These are phyloP conservation scores for Epizoanthus ramosus DNA, from an alignment of 92 coral and sea anemone species.

Conservation along the genomic window DNA sequence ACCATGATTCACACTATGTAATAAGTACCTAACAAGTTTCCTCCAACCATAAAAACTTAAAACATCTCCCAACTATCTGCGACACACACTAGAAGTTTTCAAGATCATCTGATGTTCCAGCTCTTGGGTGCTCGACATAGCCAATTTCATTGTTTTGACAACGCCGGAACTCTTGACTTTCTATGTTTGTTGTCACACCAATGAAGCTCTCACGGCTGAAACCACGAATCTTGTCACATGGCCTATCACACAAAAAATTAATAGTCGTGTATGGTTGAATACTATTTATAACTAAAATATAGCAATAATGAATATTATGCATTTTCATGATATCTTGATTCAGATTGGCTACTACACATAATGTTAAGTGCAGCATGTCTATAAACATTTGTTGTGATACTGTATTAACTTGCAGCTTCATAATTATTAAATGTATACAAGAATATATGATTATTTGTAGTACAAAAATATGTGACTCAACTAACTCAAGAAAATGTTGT, in stretches of 20 bases:
- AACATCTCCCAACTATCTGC: constrained; percentile 24
- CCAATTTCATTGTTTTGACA: constrained; percentile 30
- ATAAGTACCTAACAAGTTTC: constrained; percentile 42
- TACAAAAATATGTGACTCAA: no score
- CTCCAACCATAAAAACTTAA: constrained; percentile 43
- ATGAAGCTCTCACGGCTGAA: constrained; percentile 39
- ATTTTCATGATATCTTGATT: no score
- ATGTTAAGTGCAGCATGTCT: no score
- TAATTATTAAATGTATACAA: no score
- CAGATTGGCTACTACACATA: no score
- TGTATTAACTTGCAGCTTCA: no score
- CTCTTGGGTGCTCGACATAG: constrained; percentile 48
- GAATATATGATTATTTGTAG: no score
- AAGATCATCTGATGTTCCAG: constrained; percentile 48
- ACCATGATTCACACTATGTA: background rate
- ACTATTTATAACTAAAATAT: no score
- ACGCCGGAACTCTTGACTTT: constrained; percentile 38
- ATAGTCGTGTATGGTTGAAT: no score
- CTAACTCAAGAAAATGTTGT: no score
- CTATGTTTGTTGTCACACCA: constrained; percentile 36
- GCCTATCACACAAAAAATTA: constrained; percentile 1
- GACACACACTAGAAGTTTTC: constrained; percentile 35
- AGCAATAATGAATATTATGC: no score
- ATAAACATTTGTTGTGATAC: no score
- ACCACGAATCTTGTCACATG: constrained; percentile 24